Evolutionary conservation across 1,140 invertebrate genomes (phyloP).

Genomic region (Ylistrum balloti): DNA sequence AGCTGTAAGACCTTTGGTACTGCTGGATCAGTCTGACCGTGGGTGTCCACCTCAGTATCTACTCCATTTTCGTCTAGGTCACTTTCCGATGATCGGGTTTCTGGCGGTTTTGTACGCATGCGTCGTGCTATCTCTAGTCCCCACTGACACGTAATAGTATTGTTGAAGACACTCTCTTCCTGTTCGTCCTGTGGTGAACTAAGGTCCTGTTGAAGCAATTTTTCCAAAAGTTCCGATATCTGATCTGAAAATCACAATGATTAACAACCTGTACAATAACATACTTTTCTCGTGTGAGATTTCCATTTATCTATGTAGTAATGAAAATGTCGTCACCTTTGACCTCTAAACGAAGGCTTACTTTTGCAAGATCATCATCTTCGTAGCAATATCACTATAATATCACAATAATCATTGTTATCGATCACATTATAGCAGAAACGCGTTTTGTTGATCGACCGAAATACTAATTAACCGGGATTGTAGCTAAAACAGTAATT

Average conservation of each 20-base stretch:
- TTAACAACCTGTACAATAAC: too few species aligned
- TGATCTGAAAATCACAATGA: constrained; percentile 76
- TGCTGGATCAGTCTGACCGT: constrained; percentile 41
- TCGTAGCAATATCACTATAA: too few species aligned
- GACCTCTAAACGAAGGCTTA: too few species aligned
- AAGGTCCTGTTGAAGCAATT: constrained; percentile 68
- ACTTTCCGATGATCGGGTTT: not conserved
- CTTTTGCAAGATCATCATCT: too few species aligned
- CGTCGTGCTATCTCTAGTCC: constrained; percentile 60
- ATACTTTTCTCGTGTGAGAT: too few species aligned
- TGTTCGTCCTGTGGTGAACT: constrained; percentile 63
- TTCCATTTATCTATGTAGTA: too few species aligned
- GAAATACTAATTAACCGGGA: too few species aligned
- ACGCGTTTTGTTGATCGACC: too few species aligned
- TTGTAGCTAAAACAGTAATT: too few species aligned
- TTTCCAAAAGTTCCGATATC: constrained; percentile 76
- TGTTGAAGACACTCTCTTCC: constrained; percentile 75
- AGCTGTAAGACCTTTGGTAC: constrained; percentile 66
- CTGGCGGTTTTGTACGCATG: constrained; percentile 5
- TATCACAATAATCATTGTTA: too few species aligned
- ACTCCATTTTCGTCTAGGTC: constrained; percentile 45
- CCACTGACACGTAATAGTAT: constrained; percentile 71
- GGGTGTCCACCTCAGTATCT: constrained; percentile 52
- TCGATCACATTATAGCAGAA: too few species aligned
- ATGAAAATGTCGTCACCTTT: too few species aligned